Percentiles rank a stretch among this genome's conserved stretches.
phyloP scores from a whole-genome alignment of 2,113 vertebrate genomes.

The Tyto alba region DNA sequence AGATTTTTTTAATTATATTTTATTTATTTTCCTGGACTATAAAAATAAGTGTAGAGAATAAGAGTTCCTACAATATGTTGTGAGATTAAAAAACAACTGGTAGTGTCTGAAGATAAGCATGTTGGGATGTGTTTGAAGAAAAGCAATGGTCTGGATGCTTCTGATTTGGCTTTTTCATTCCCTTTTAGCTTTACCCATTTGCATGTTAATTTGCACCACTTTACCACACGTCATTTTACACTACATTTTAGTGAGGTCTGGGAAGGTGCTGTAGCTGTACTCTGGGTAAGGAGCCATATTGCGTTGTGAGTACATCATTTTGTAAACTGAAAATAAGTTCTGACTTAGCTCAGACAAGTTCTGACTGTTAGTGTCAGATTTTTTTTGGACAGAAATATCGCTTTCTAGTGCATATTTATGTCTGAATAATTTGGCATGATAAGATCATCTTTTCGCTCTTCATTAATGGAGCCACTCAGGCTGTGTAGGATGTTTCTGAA shows the following conservation, averaged over 20 bases:
- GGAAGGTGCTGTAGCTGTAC: not conserved
- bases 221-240: not conserved
- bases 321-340: not conserved
- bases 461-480: not conserved
- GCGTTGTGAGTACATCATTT: rapidly evolving
- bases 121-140: not conserved
- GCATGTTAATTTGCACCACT: not conserved
- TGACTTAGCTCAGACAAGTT: not conserved
- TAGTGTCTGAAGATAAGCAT: not conserved
- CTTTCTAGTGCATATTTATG: not conserved
- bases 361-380: not conserved
- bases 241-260: not conserved
- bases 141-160: not conserved
- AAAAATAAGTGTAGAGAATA: constrained; percentile 12
- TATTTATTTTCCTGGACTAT: not conserved
- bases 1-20: not conserved
- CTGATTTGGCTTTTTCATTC: not conserved
- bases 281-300: not conserved
- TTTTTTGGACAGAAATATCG: not conserved
- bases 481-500: not conserved
- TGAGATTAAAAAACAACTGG: not conserved
- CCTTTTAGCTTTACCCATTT: not conserved
- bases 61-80: not conserved
- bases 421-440: not conserved
- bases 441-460: not conserved